Percentiles rank a stretch among this genome's conserved stretches.
phyloP scores from a whole-genome alignment of 2,888 invertebrate genomes.

The Drosophila pseudotalamancana region DNA sequence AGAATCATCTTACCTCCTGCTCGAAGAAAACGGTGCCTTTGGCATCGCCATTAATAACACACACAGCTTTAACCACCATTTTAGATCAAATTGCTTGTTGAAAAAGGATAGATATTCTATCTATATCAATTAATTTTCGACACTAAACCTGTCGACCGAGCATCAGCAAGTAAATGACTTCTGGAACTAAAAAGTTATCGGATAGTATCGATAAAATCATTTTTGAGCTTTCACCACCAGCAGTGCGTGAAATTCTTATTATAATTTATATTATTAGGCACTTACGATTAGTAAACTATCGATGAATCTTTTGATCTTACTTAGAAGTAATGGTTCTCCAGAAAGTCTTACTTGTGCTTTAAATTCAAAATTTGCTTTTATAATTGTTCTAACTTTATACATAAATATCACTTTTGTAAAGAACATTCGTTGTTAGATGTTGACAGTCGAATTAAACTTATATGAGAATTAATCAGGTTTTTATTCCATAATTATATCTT shows the following conservation, averaged over 20 bases:
- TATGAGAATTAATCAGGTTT: background rate
- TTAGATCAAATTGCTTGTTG: background rate
- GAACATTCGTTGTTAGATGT: too few species aligned
- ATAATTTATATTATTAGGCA: too few species aligned
- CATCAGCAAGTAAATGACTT: constrained; percentile 10
- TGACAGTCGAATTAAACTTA: background rate
- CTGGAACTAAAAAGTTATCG: background rate
- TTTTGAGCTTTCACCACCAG: background rate
- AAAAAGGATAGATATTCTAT: background rate
- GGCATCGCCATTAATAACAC: constrained; percentile 94
- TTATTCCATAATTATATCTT: too few species aligned
- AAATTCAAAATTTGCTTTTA: too few species aligned
- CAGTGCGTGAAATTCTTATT: too few species aligned
- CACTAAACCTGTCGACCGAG: constrained; percentile 10
- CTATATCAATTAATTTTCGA: background rate
- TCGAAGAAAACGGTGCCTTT: constrained; percentile 92
- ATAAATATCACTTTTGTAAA: too few species aligned
- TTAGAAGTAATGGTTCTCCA: too few species aligned
- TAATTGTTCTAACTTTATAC: too few species aligned
- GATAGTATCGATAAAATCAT: constrained; percentile 19
- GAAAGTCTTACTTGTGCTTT: too few species aligned
- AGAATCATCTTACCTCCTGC: constrained; percentile 88
- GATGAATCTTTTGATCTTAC: too few species aligned
- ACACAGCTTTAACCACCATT: constrained; percentile 91
- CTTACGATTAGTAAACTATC: too few species aligned